Evolutionary conservation across 2,888 invertebrate species (phyloP), one percentile per base, ranked within the genome.

Genomic region (Drosophila bunnanda): DNA sequence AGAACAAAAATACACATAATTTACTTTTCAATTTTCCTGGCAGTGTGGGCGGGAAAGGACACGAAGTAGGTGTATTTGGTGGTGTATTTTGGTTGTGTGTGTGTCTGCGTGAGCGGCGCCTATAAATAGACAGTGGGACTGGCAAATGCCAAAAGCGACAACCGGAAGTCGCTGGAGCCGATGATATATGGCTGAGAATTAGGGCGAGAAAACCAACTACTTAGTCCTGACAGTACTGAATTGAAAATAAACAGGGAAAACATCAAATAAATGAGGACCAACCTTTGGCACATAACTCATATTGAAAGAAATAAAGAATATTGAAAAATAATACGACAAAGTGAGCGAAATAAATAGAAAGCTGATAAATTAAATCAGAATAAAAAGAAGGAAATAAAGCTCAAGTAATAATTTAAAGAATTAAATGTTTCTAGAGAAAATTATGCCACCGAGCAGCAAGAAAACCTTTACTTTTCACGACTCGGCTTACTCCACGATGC

Each of bases 141-240:
- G 71, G 62, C 61, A 72, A 77, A 76, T 69, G 76, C 54, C 69
- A 76, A 65, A 61, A 71, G 79, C 66, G 54, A 69, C 84, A 82
- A 84, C 76, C 82, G 88, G 83, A 82, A 85, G 82, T 79, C 79
- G 79, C 61, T 56, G 80, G 65, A 81, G 56, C 65, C 70, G 64
- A 74, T 69, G 67, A 84, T 84, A 81, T 76, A 80, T 88, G 77
- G 58, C 41, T 34, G 43, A 50, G 32, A 55, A 69, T 73, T 67
- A 75, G 65, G 67, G 43, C 17, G 13, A 41, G 48, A 65, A 39
- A 62, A 34, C 17, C 64, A 64, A 65, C 48, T 65, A 65, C 64
- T 41, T 28, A 28, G 34, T 20, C 7, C 32, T 34, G 46, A 39
- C 25, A 38, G 50, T 34, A 3, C 50, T 22, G 34, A 64, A 64